Percentiles rank a stretch among this genome's conserved stretches.
Conservation (phyloP, 2,888 invertebrate species). For the Vanessa cardui region DNA sequence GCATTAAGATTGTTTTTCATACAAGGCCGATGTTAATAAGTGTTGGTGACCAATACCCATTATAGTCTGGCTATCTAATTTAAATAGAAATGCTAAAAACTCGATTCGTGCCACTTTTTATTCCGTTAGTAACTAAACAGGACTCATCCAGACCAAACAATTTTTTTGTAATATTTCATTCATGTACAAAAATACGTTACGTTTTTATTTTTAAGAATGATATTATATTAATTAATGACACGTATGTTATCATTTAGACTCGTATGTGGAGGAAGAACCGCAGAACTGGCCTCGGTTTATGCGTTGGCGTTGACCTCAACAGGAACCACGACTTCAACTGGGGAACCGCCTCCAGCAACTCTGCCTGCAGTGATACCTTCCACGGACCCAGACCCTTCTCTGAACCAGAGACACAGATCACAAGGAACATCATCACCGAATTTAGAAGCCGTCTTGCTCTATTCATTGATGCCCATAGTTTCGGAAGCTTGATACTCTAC, state of each 20-base stretch:
- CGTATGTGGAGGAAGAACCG: slow-evolving; percentile 88
- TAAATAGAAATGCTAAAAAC: too few relatives aligned
- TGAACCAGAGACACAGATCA: slow-evolving; percentile 84
- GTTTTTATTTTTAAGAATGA: too few relatives aligned
- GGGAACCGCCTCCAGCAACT: slow-evolving; percentile 78
- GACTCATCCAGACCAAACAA: too few relatives aligned
- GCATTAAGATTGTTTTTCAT: too few relatives aligned
- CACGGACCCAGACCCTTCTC: slow-evolving; percentile 85
- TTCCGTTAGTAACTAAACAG: too few relatives aligned
- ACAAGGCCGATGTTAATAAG: too few relatives aligned
- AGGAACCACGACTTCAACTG: slow-evolving; percentile 88
- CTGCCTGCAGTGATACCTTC: slow-evolving; percentile 84
- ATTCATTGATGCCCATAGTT: slow-evolving; percentile 89
- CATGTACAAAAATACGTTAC: too few relatives aligned
- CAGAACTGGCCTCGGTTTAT: slow-evolving; percentile 60
- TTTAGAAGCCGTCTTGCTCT: slow-evolving; percentile 78
- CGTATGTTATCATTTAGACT: slow-evolving; percentile 55
- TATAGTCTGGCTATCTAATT: too few relatives aligned
- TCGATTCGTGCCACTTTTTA: too few relatives aligned
- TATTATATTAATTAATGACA: too few relatives aligned
- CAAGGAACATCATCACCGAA: slow-evolving; percentile 81
- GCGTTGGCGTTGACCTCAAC: slow-evolving; percentile 88
- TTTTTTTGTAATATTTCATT: too few relatives aligned
- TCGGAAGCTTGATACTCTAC: slow-evolving; percentile 84
- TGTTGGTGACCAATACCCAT: too few relatives aligned